Evolutionary conservation across 1,140 invertebrate species (phyloP).

Genomic region (Probaryconus sp.): DNA sequence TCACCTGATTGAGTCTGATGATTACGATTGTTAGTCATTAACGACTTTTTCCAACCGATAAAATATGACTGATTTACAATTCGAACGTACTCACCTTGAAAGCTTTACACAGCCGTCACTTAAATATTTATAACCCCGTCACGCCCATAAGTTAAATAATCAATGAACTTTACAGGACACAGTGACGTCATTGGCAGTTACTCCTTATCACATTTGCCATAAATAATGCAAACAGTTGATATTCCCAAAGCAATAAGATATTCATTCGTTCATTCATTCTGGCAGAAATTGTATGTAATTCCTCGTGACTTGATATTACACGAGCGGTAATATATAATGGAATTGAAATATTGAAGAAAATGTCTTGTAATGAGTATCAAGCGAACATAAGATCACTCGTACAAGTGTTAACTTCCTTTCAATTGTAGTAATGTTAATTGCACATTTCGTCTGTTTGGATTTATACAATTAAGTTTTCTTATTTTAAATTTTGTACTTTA

Average conservation of each 20-base stretch:
- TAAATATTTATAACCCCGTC: too few relatives aligned
- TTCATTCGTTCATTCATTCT: conserved; percentile 12
- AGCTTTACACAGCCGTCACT: too few relatives aligned
- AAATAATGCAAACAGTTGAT: too few relatives aligned
- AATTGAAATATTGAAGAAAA: conserved; percentile 55
- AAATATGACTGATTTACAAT: conserved; percentile 1
- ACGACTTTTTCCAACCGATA: conserved; percentile 18
- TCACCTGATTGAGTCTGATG: conserved; percentile 73
- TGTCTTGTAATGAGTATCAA: conserved; percentile 48
- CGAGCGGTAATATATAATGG: conserved; percentile 28
- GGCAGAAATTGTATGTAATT: not conserved
- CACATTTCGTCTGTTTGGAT: too few relatives aligned
- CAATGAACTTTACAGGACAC: too few relatives aligned
- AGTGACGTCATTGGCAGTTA: too few relatives aligned
- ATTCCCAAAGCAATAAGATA: too few relatives aligned
- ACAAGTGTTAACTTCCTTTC: conserved; percentile 20
- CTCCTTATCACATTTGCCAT: too few relatives aligned
- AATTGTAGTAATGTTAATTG: conserved; percentile 1
- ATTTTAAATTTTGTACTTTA: too few relatives aligned
- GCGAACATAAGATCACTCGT: conserved; percentile 38
- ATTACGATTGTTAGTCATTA: conserved; percentile 70
- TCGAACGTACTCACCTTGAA: not conserved
- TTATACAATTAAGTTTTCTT: too few relatives aligned
- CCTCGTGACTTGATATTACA: not conserved
- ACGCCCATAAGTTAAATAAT: too few relatives aligned